Conservation (phyloP, 1,140 invertebrate species). For the Drosophila littoralis region DNA sequence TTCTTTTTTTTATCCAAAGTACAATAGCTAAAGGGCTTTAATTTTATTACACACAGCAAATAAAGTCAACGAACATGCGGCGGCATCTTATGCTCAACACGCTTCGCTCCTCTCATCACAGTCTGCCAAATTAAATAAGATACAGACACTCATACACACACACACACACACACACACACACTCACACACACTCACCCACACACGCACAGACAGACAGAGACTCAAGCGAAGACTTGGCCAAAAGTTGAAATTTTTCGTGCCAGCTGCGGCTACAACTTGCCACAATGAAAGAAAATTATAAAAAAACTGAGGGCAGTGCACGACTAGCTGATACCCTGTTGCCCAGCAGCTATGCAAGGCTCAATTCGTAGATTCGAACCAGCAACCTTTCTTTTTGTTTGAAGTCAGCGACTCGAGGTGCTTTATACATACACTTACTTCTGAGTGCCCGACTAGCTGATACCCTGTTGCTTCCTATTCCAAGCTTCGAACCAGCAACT, state of each 20-base stretch:
- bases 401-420: too few species aligned
- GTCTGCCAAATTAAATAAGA: conserved; percentile 76
- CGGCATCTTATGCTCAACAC: conserved; percentile 25
- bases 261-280: conserved; percentile 75
- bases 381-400: too few species aligned
- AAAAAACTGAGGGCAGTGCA: background rate
- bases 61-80: conserved; percentile 80
- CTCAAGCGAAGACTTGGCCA: conserved; percentile 34
- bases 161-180: background rate
- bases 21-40: conserved; percentile 83
- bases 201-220: conserved; percentile 1
- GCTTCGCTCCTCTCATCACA: conserved; percentile 5
- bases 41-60: conserved; percentile 83
- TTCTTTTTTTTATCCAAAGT: conserved; percentile 45
- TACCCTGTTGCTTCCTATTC: too few species aligned
- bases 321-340: conserved; percentile 8
- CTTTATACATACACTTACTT: too few species aligned
- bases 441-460: too few species aligned
- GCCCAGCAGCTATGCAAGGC: too few species aligned
- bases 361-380: background rate
- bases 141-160: conserved; percentile 36
- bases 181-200: conserved; percentile 30
- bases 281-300: conserved; percentile 32
- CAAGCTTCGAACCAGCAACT: too few species aligned
- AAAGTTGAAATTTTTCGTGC: conserved; percentile 73